Percentiles rank a stretch among this genome's conserved stretches.
phyloP scores from a whole-genome alignment of 2,888 invertebrate species.

The Epinotia ramella region DNA sequence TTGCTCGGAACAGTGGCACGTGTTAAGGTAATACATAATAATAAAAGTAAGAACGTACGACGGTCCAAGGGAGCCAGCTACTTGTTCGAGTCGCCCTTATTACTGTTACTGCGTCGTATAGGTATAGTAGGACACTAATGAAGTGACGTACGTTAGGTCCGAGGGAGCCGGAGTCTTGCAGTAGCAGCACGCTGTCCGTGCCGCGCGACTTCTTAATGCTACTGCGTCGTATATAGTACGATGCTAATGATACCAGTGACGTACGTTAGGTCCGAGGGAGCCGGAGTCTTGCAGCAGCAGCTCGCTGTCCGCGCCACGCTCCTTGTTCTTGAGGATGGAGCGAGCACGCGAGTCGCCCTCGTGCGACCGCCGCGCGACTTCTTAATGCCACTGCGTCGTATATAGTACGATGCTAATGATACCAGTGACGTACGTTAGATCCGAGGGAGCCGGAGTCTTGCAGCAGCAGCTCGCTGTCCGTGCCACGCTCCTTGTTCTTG shows the following conservation, averaged over 20 bases:
- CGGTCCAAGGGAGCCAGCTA: constrained; percentile 82
- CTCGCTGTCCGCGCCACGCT: constrained; percentile 84
- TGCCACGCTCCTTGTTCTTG: constrained; percentile 83
- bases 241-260: constrained; percentile 42
- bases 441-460: constrained; percentile 81
- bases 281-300: constrained; percentile 79
- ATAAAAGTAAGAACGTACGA: constrained; percentile 59
- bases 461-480: constrained; percentile 82
- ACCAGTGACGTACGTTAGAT: constrained; percentile 68
- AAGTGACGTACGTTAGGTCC: constrained; percentile 76
- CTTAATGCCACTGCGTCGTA: constrained; percentile 58
- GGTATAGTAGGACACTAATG: background rate
- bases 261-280: constrained; percentile 80
- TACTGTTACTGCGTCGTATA: constrained; percentile 53
- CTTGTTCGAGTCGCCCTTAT: constrained; percentile 83
- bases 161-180: constrained; percentile 80
- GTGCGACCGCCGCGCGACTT: constrained; percentile 72
- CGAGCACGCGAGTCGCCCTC: constrained; percentile 80
- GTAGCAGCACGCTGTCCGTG: constrained; percentile 82
- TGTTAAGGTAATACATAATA: no score
- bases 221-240: background rate
- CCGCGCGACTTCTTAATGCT: constrained; percentile 65
- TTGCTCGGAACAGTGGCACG: no score
- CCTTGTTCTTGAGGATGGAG: constrained; percentile 83
- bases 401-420: background rate